phyloP scores from a whole-genome alignment of 92 coral and sea anemone genomes.

The Phenganax stokvisi region DNA sequence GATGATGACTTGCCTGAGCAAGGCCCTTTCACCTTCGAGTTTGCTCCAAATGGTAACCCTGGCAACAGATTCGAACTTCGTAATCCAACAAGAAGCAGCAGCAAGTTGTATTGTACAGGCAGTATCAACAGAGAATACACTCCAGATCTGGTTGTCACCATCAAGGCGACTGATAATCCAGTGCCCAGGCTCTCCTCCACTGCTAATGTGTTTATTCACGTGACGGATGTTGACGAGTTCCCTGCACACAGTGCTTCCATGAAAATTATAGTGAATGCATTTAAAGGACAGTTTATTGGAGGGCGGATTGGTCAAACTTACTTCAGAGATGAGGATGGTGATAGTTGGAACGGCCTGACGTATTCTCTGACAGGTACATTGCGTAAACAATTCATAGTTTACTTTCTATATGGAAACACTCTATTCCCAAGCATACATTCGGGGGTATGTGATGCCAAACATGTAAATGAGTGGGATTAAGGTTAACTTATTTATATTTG shows the following conservation, averaged over 20 bases:
- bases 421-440: background rate
- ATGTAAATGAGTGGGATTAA: no score
- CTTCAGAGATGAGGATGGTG: constrained; percentile 68
- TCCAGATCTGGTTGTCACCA: constrained; percentile 54
- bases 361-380: constrained; percentile 11
- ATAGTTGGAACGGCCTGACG: background rate
- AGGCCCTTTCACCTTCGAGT: constrained; percentile 55
- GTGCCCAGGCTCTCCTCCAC: constrained; percentile 49
- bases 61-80: constrained; percentile 55
- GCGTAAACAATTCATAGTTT: no score
- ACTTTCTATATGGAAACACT: no score
- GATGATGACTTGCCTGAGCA: constrained; percentile 65
- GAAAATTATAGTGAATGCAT: constrained; percentile 69
- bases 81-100: constrained; percentile 37
- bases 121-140: constrained; percentile 54
- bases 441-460: no score
- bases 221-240: constrained; percentile 58
- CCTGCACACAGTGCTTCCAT: constrained; percentile 56
- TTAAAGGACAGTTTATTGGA: constrained; percentile 61
- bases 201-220: constrained; percentile 58
- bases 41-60: constrained; percentile 60
- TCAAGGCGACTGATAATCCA: constrained; percentile 67
- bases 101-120: constrained; percentile 49
- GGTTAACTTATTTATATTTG: no score
- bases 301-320: constrained; percentile 73